Evolutionary conservation across 2,113 vertebrate genomes (phyloP).

Genomic region (Tenrec ecaudatus): DNA sequence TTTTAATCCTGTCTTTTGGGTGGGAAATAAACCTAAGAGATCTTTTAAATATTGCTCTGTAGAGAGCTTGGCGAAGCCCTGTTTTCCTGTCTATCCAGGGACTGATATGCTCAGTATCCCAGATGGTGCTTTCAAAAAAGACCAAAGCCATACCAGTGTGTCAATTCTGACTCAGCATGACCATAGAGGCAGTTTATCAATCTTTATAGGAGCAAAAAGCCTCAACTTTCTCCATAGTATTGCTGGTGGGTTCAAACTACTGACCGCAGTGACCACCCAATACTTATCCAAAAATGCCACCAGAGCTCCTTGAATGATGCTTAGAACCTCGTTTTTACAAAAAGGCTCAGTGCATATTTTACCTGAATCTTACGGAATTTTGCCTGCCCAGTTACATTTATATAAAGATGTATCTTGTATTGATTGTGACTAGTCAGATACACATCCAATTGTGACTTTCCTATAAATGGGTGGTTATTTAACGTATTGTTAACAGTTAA

Average conservation of each 20-base stretch:
- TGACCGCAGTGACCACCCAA: no score
- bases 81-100: not conserved
- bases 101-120: not conserved
- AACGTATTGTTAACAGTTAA: no score
- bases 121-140: no score
- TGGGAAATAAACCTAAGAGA: no score
- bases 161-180: no score
- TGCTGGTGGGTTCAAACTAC: no score
- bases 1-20: no score
- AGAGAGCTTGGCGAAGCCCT: not conserved
- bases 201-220: no score
- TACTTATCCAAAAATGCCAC: no score
- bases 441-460: not conserved
- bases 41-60: not conserved
- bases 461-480: not conserved
- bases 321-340: not conserved
- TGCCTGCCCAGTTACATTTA: constrained; percentile 28
- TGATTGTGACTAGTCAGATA: not conserved
- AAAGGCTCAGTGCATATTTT: not conserved
- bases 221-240: no score
- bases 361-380: not conserved
- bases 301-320: not conserved
- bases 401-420: not conserved
- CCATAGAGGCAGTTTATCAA: no score
- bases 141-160: no score